A percentile compares a stretch with the other conserved stretches of the same genome.
Evolutionary conservation across 37 sponge, comb jelly and placozoan species (phyloP).

Genomic region (Chondrilla cf. caribensis): DNA sequence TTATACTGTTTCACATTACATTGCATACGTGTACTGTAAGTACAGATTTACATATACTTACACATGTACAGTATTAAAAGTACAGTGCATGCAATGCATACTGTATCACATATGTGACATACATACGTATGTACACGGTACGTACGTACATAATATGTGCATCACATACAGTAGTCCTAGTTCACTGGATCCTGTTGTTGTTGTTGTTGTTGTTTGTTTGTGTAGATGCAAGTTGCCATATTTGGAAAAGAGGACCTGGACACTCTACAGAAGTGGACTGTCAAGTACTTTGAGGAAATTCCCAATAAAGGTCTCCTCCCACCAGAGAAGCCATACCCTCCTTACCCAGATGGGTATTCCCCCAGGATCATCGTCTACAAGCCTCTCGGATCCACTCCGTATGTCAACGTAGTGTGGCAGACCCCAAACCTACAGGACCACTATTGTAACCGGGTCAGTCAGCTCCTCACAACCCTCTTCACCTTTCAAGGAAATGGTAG

Average conservation of each 20-base stretch:
- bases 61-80: neutral
- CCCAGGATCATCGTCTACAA: conserved; percentile 39
- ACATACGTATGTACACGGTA: too few relatives aligned
- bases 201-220: neutral
- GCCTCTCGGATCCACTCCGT: conserved; percentile 36
- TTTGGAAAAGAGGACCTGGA: conserved; percentile 64
- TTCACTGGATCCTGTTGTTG: too few relatives aligned
- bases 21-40: neutral
- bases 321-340: conserved; percentile 32
- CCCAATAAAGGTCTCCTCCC: conserved; percentile 41
- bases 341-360: conserved; percentile 25
- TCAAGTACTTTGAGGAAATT: conserved; percentile 57
- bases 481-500: conserved; percentile 54
- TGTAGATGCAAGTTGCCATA: conserved; percentile 83
- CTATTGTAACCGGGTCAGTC: conserved; percentile 25
- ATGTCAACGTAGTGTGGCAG: conserved; percentile 55
- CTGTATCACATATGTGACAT: too few relatives aligned
- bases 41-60: neutral
- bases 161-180: neutral
- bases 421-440: neutral
- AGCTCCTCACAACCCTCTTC: conserved; percentile 42
- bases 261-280: conserved; percentile 40
- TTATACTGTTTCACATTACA: too few relatives aligned
- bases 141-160: neutral
- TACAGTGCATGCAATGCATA: too few relatives aligned